A percentile compares a stretch with the other conserved stretches of the same genome.
Evolutionary conservation across 2,113 vertebrate species (phyloP).

Genomic region (Solenodon paradoxus): DNA sequence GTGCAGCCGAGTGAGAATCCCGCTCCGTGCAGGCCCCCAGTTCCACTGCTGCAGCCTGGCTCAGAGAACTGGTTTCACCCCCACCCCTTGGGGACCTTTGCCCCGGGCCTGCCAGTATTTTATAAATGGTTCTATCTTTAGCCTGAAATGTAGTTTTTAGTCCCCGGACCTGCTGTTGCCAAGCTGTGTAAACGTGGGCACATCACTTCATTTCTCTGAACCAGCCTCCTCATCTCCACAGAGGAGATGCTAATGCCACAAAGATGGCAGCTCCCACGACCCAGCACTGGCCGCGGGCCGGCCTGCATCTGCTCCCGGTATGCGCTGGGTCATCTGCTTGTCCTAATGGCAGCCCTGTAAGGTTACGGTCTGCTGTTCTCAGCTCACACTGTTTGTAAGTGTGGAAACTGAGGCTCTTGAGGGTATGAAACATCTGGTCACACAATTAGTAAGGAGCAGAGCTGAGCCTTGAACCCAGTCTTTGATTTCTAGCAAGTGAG

Average conservation of each 20-base stretch:
- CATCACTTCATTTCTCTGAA: background rate
- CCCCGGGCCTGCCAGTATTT: background rate
- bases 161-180: background rate
- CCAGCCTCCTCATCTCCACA: background rate
- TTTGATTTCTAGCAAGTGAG: background rate
- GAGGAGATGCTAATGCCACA: background rate
- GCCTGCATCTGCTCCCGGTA: background rate
- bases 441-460: background rate
- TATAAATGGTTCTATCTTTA: background rate
- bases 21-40: rapidly evolving
- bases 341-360: background rate
- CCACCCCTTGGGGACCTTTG: background rate
- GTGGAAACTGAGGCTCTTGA: background rate
- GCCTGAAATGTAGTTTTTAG: background rate
- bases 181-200: background rate
- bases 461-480: background rate
- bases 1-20: background rate
- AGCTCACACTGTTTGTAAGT: background rate
- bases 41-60: background rate
- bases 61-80: background rate
- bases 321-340: too few species aligned
- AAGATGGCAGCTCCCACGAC: background rate
- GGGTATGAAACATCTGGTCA: background rate
- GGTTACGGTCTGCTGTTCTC: too few species aligned
- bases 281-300: background rate